Percentiles rank a stretch among this genome's conserved stretches.
Conservation (phyloP, 2,888 invertebrate genomes). For the Bibio marci region DNA sequence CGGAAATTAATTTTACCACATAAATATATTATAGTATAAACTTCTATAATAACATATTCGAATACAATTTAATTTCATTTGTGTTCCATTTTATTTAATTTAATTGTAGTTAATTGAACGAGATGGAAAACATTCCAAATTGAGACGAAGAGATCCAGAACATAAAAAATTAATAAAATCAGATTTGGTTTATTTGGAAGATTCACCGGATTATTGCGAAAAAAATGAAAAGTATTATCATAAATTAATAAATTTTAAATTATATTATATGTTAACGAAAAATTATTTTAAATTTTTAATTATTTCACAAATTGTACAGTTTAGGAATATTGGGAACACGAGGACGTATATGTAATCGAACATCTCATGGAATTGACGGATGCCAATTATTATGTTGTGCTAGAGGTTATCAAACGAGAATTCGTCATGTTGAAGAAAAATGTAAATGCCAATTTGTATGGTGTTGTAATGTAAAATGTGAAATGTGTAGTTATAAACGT, state of each 20-base stretch:
- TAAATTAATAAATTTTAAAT: neutral
- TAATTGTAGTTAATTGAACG: conserved; percentile 27
- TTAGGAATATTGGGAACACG: conserved; percentile 67
- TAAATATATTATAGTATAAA: no score
- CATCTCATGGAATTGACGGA: conserved; percentile 71
- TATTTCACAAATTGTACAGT: conserved; percentile 25
- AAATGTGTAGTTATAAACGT: conserved; percentile 57
- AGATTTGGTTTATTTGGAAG: conserved; percentile 78
- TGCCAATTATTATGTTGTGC: conserved; percentile 79
- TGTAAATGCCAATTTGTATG: conserved; percentile 81
- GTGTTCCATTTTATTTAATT: conserved; percentile 6
- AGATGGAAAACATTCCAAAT: conserved; percentile 45
- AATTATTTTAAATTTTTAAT: neutral
- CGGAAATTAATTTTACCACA: no score
- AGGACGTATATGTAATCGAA: conserved; percentile 68
- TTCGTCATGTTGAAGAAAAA: conserved; percentile 68
- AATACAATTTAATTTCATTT: conserved; percentile 10
- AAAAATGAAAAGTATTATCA: conserved; percentile 31
- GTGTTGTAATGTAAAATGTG: conserved; percentile 81
- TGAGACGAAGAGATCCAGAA: conserved; percentile 55
- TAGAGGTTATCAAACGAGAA: conserved; percentile 69
- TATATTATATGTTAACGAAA: neutral
- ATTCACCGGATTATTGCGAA: conserved; percentile 85
- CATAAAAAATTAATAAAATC: conserved; percentile 76
- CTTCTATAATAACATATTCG: no score